A percentile compares a stretch with the other conserved stretches of the same genome.
These are phyloP conservation scores for Tiaroga cobitis DNA, from an alignment of 2,797 vertebrate genomes.

Conservation along the genomic window DNA sequence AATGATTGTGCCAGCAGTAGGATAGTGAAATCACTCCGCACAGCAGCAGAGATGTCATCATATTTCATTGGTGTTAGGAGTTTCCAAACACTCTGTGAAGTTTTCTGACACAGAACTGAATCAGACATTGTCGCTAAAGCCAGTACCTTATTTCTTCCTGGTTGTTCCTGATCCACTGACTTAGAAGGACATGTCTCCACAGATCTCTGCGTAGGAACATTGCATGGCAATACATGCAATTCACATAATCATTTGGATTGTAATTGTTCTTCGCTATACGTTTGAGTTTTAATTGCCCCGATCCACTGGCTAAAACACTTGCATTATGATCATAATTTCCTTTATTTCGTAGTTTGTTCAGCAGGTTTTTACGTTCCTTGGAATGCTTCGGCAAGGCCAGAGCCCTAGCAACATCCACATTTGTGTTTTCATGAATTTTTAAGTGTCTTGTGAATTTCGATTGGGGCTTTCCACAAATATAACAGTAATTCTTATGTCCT, in stretches of 20 bases:
- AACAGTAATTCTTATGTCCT: conserved; percentile 4
- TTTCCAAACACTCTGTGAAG: conserved; percentile 1
- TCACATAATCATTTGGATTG: neutral
- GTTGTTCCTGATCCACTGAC: neutral
- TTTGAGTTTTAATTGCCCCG: neutral
- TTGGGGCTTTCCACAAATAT: neutral
- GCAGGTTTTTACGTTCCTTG: neutral
- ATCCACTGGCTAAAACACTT: neutral
- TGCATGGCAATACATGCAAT: neutral
- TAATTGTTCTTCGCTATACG: neutral
- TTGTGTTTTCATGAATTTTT: neutral
- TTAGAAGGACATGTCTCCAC: neutral
- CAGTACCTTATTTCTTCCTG: conserved; percentile 10
- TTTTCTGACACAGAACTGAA: neutral
- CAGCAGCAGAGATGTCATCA: conserved; percentile 12
- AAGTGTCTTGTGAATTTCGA: neutral
- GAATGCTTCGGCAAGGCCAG: neutral
- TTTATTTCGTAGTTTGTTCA: neutral
- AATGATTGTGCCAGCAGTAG: conserved; percentile 53
- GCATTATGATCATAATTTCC: conserved; percentile 3
- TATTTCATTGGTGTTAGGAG: neutral
- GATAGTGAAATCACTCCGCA: conserved; percentile 24
- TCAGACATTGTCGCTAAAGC: conserved; percentile 1
- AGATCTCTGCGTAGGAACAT: neutral
- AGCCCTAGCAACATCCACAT: conserved; percentile 10